A percentile compares a stretch with the other conserved stretches of the same genome.
phyloP scores from a whole-genome alignment of 2,888 invertebrate species.

The Pyralis farinalis region DNA sequence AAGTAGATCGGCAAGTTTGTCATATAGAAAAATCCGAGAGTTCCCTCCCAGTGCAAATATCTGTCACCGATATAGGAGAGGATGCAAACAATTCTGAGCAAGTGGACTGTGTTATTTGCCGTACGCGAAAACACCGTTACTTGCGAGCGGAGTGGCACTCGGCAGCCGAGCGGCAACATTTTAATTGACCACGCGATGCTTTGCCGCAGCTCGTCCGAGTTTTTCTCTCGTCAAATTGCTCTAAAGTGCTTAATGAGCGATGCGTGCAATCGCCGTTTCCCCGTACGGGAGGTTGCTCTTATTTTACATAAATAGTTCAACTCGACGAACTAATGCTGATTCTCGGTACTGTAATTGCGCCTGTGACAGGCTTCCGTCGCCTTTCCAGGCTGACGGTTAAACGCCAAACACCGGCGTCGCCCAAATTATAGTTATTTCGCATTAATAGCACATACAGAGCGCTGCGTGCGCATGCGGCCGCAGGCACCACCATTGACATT shows the following conservation, averaged over 20 bases:
- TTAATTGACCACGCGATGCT: constrained; percentile 80
- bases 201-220: constrained; percentile 65
- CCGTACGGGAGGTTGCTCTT: constrained; percentile 74
- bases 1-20: background rate
- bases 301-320: constrained; percentile 80
- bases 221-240: constrained; percentile 79
- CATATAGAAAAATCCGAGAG: no score
- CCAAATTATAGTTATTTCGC: constrained; percentile 76
- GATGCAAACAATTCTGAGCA: constrained; percentile 61
- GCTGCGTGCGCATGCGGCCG: constrained; percentile 57
- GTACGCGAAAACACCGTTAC: constrained; percentile 49
- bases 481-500: constrained; percentile 57
- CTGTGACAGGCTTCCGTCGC: constrained; percentile 80
- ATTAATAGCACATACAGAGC: constrained; percentile 67
- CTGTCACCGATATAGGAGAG: constrained; percentile 55
- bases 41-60: constrained; percentile 24
- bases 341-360: constrained; percentile 77
- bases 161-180: constrained; percentile 65
- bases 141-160: constrained; percentile 28
- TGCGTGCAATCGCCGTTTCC: constrained; percentile 80
- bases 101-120: constrained; percentile 50
- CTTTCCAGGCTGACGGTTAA: constrained; percentile 60
- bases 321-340: constrained; percentile 75
- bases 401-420: constrained; percentile 57
- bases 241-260: constrained; percentile 81